phyloP scores from a whole-genome alignment of 2,888 invertebrate species.

The Drosophila kanekoi region DNA sequence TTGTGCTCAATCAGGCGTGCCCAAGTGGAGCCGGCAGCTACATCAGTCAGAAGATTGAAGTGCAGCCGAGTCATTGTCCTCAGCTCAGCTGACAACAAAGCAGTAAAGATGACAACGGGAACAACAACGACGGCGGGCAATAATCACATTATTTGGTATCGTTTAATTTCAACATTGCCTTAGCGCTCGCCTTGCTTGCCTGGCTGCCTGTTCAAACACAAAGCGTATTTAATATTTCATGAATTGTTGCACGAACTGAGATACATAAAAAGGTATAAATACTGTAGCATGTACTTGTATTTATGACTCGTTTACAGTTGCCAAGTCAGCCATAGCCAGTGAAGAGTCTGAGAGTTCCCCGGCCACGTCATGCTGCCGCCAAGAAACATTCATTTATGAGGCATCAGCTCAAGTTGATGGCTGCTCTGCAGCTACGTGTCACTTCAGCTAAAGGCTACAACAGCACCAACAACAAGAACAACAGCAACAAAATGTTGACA shows the following conservation, averaged over 20 bases:
- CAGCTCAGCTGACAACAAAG: slow-evolving; percentile 36
- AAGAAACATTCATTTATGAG: slow-evolving; percentile 68
- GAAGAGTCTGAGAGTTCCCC: slow-evolving; percentile 7
- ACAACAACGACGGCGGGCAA: slow-evolving; percentile 36
- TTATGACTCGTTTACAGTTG: slow-evolving; percentile 75
- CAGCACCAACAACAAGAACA: slow-evolving; percentile 1
- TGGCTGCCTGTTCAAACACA: slow-evolving; percentile 24
- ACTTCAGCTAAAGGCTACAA: slow-evolving; percentile 38
- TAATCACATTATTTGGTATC: slow-evolving; percentile 79
- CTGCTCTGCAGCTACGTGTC: slow-evolving; percentile 42
- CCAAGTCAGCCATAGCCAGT: slow-evolving; percentile 61
- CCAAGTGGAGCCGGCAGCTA: slow-evolving; percentile 59
- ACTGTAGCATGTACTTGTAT: slow-evolving; percentile 50
- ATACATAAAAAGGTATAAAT: slow-evolving; percentile 48
- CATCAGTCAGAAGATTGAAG: slow-evolving; percentile 73
- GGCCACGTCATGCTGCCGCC: slow-evolving; percentile 58
- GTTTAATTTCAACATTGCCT: slow-evolving; percentile 73
- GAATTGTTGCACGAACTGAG: slow-evolving; percentile 54
- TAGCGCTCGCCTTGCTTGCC: slow-evolving; percentile 14
- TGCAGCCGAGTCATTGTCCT: slow-evolving; percentile 66
- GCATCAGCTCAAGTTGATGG: slow-evolving; percentile 61
- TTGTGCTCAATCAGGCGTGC: slow-evolving; percentile 75
- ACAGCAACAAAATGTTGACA: slow-evolving; percentile 51
- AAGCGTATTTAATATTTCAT: slow-evolving; percentile 75
- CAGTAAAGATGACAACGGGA: slow-evolving; percentile 15